Evolutionary conservation across 2,113 vertebrate species (phyloP).

Genomic region (Henicopernis longicauda): DNA sequence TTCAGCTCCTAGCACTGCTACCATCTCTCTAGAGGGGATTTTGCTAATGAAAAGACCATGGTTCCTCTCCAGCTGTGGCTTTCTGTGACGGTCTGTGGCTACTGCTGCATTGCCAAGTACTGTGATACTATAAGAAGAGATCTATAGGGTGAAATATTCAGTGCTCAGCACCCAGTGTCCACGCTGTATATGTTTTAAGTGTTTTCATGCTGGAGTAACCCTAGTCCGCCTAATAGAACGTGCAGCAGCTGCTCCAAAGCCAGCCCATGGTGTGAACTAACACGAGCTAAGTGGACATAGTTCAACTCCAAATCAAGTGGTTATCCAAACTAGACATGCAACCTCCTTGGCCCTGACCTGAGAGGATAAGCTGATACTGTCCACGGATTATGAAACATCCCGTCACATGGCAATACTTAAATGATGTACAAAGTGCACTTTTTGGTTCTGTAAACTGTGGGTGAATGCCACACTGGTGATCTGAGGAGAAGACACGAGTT

Average conservation of each 20-base stretch:
- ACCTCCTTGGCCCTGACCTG: not conserved
- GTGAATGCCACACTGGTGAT: not conserved
- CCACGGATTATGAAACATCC: not conserved
- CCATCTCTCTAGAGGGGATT: not conserved
- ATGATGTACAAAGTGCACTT: not conserved
- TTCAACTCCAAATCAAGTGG: not conserved
- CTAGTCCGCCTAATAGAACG: accelerated
- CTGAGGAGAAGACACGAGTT: not conserved
- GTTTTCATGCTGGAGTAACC: not conserved
- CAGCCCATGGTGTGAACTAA: not conserved
- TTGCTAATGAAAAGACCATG: not conserved
- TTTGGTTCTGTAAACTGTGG: not conserved
- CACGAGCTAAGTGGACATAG: not conserved
- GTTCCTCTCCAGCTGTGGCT: not conserved
- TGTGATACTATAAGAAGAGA: not conserved
- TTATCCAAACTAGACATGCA: not conserved
- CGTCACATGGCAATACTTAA: not conserved
- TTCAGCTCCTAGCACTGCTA: not conserved
- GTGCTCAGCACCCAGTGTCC: not conserved
- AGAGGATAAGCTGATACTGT: not conserved
- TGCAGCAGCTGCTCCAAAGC: not conserved
- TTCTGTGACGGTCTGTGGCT: not conserved
- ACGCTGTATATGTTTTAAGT: accelerated
- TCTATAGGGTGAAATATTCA: not conserved
- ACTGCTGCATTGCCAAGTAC: not conserved